Evolutionary conservation across 37 sponge, comb jelly and placozoan species (phyloP), one percentile per base, ranked within the genome.

Genomic region (Crambe crambe): DNA sequence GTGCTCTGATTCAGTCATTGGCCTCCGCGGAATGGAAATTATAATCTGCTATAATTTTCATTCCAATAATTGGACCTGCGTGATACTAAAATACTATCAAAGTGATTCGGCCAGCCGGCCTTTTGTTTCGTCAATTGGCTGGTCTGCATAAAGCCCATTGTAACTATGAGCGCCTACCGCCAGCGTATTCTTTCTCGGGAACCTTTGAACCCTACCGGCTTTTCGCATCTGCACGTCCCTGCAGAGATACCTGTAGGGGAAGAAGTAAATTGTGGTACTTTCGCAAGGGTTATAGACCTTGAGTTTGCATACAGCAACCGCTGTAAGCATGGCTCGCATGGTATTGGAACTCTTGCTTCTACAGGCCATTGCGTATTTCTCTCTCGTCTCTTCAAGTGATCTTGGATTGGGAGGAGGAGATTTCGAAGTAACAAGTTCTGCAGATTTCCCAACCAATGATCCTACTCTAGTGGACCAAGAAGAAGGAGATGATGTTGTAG

Each of bases 281-380:
- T 42, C 43, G 65, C 80, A 64, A 2, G 42, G 62, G 31, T 30
- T 30, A 10, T 40, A 36, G 70, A 69, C 15, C 43, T 10, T 1
- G 36, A 54, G 32, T 60, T 76, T 82, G 82, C 63, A 82, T 82
- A 74, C 82, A 73, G 82, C 82, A 15, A 35, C 26, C 15, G 82
- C 82, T 82, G 82, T 72, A 82, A 73, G 74, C 82, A 81, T 82
- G 82, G 74, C 74, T 62, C 59, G 82, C 8, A 18, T 82, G 26
- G 82, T 26, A 64, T 27, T 73, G 37, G 22, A 26, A 29, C 71
- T 70, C 41, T 38, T 57, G 70, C 56, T 79, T n/a, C 31, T 66
- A 18, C 60, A 56, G 39, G 5, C 70, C 23, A 35, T 60, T 22
- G 36, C 20, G n/a, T 2, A 31, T 9, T 31, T 42, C 22, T 29